These are phyloP conservation scores for Operophtera brumata DNA, from an alignment of 2,888 invertebrate species.

Conservation along the genomic window DNA sequence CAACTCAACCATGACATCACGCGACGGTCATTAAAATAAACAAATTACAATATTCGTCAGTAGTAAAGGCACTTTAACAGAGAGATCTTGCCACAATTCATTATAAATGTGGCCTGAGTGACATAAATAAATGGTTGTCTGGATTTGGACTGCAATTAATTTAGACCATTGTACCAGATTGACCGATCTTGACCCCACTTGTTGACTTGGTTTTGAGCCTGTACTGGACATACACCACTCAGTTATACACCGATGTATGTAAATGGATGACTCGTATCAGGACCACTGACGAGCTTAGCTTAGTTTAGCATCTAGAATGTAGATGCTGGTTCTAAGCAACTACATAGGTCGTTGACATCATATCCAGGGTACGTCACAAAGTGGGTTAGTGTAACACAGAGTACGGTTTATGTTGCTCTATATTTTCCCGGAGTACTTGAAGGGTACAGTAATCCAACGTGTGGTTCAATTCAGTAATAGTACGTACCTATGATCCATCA, in stretches of 20 bases:
- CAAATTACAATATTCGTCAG: background rate
- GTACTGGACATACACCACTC: background rate
- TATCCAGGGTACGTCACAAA: no score
- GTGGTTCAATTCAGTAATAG: no score
- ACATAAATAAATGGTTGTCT: slow-evolving; percentile 30
- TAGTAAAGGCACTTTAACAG: background rate
- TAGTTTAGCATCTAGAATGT: background rate
- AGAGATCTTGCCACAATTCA: background rate
- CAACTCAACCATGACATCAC: slow-evolving; percentile 19
- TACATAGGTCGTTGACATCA: no score
- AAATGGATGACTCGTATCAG: background rate
- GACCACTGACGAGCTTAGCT: background rate
- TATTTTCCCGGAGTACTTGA: no score
- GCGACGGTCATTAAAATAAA: slow-evolving; percentile 8
- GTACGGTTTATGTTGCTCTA: no score
- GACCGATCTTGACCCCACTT: slow-evolving; percentile 40
- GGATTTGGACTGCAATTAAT: slow-evolving; percentile 30
- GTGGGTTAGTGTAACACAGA: no score
- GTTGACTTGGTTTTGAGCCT: background rate
- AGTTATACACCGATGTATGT: background rate
- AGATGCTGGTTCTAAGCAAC: no score
- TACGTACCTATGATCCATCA: no score
- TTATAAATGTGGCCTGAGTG: background rate
- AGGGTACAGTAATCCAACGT: no score
- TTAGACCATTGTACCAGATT: slow-evolving; percentile 35